Conservation (phyloP, 2,888 invertebrate species). For the Thera britannica region DNA sequence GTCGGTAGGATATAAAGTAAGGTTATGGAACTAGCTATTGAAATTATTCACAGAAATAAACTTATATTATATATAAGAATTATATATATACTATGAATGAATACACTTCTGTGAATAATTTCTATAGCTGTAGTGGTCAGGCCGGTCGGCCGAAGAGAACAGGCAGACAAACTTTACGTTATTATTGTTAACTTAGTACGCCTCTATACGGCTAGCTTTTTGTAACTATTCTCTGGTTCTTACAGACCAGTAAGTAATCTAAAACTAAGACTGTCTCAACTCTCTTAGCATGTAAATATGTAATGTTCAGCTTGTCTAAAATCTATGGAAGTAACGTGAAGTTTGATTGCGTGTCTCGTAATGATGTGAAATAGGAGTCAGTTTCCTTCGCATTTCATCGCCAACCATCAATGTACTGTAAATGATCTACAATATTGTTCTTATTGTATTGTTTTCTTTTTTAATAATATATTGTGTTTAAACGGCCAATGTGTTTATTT, state of each 20-base stretch:
- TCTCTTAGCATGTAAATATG: neutral
- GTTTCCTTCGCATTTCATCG: constrained; percentile 30
- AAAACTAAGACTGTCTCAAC: constrained; percentile 23
- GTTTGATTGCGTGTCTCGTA: constrained; percentile 26
- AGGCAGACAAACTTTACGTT: constrained; percentile 30
- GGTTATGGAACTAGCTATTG: neutral
- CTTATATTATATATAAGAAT: too few species aligned
- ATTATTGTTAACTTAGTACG: constrained; percentile 5
- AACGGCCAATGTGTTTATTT: constrained; percentile 57
- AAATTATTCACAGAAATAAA: constrained; percentile 8
- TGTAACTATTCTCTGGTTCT: constrained; percentile 13
- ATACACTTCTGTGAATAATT: constrained; percentile 15
- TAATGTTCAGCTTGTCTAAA: neutral
- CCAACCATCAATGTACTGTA: constrained; percentile 55
- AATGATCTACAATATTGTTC: constrained; percentile 81
- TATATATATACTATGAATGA: too few species aligned
- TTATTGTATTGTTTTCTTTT: constrained; percentile 80
- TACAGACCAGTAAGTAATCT: constrained; percentile 9
- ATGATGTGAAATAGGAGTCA: constrained; percentile 23
- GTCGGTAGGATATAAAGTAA: constrained; percentile 1
- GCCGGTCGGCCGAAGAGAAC: constrained; percentile 11
- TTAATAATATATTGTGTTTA: constrained; percentile 84
- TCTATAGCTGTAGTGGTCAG: constrained; percentile 1
- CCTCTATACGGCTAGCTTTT: constrained; percentile 19
- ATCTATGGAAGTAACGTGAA: constrained; percentile 16